Evolutionary conservation across 2,888 invertebrate species (phyloP).

Genomic region (Axea sp.): DNA sequence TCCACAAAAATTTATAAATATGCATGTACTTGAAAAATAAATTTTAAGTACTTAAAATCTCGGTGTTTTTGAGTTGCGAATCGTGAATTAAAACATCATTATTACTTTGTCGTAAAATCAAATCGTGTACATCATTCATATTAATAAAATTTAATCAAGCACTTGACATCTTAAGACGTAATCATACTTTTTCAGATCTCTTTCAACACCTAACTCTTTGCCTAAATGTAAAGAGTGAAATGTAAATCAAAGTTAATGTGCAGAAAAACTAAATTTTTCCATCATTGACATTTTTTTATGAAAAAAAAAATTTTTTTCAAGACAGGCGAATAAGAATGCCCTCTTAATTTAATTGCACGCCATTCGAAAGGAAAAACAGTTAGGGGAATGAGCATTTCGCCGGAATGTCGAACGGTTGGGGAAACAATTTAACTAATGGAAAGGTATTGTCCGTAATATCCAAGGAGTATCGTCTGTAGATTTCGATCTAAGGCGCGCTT

Average conservation of each 20-base stretch:
- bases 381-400: slow-evolving; percentile 26
- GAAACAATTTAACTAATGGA: slow-evolving; percentile 78
- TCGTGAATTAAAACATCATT: no score
- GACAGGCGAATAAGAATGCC: slow-evolving; percentile 2
- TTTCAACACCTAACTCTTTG: no score
- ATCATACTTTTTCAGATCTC: no score
- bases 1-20: no score
- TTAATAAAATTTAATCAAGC: no score
- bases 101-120: no score
- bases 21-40: no score
- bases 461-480: slow-evolving; percentile 31
- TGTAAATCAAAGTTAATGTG: neutral
- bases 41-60: no score
- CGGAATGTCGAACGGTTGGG: slow-evolving; percentile 67
- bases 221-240: slow-evolving; percentile 2
- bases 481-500: slow-evolving; percentile 30
- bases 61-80: no score
- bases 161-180: no score
- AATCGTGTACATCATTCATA: no score
- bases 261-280: neutral
- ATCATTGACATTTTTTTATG: neutral
- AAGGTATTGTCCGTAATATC: slow-evolving; percentile 68
- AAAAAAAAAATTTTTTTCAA: neutral
- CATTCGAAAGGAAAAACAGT: slow-evolving; percentile 33
- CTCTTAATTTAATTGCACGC: slow-evolving; percentile 32